phyloP scores from a whole-genome alignment of 2,888 invertebrate species.

The Plusia festucae region DNA sequence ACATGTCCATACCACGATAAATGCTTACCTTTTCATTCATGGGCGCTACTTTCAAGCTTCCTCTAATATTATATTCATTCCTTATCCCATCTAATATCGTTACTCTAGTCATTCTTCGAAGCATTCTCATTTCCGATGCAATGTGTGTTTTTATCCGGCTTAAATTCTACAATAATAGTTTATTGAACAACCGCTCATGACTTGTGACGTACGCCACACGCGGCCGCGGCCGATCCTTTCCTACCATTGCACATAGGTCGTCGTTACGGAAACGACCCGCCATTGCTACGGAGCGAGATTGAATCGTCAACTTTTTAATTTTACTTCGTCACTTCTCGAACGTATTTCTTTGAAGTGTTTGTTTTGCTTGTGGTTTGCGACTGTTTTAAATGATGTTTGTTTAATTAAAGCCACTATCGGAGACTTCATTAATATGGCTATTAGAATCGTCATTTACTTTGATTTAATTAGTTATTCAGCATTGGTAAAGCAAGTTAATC shows the following conservation, averaged over 20 bases:
- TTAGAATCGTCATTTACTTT: conserved; percentile 7
- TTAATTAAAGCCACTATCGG: background rate
- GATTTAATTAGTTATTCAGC: conserved; percentile 12
- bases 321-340: conserved; percentile 29
- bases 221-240: conserved; percentile 36
- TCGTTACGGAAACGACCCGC: conserved; percentile 56
- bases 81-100: too few relatives aligned
- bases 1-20: too few relatives aligned
- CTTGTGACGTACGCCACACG: conserved; percentile 11
- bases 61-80: too few relatives aligned
- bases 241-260: conserved; percentile 50
- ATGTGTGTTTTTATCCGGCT: too few relatives aligned
- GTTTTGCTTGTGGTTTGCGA: background rate
- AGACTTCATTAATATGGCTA: too few relatives aligned
- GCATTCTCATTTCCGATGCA: too few relatives aligned
- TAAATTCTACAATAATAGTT: background rate
- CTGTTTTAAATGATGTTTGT: too few relatives aligned
- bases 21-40: too few relatives aligned
- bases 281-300: conserved; percentile 65
- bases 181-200: background rate
- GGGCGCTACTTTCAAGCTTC: too few relatives aligned
- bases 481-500: conserved; percentile 12
- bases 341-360: background rate
- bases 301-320: conserved; percentile 63
- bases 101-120: too few relatives aligned